Percentiles rank a stretch among this genome's conserved stretches.
phyloP scores from a whole-genome alignment of 2,797 vertebrate genomes.

The Thalassophryne amazonica region DNA sequence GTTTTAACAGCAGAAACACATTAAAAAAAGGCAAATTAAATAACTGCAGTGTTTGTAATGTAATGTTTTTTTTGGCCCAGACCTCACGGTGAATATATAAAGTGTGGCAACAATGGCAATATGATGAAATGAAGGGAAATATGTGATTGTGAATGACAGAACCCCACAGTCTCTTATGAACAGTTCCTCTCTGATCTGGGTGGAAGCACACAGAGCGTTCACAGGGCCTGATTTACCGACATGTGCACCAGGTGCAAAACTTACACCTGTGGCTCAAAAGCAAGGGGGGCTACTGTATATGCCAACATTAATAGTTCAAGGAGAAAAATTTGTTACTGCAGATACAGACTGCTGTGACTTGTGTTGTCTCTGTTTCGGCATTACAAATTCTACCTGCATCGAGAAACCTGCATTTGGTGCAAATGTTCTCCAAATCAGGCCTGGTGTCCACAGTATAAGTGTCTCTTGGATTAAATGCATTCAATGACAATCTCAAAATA shows the following conservation, averaged over 20 bases:
- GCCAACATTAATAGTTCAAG: slow-evolving; percentile 28
- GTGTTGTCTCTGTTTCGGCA: slow-evolving; percentile 34
- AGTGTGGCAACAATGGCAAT: slow-evolving; percentile 46
- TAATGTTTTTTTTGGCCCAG: slow-evolving; percentile 40
- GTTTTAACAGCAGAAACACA: too few relatives aligned
- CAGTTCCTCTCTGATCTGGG: slow-evolving; percentile 68
- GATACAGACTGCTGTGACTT: slow-evolving; percentile 38
- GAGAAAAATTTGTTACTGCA: slow-evolving; percentile 39
- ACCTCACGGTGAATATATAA: slow-evolving; percentile 17
- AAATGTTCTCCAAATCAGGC: slow-evolving; percentile 48
- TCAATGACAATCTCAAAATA: slow-evolving; percentile 25
- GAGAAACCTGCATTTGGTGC: slow-evolving; percentile 43
- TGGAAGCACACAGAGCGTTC: slow-evolving; percentile 48
- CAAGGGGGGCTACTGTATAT: slow-evolving; percentile 26
- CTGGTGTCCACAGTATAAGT: slow-evolving; percentile 27
- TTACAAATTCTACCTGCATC: slow-evolving; percentile 40
- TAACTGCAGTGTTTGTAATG: background rate
- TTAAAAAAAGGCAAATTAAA: background rate
- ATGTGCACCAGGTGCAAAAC: slow-evolving; percentile 58
- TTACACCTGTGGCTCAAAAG: slow-evolving; percentile 52
- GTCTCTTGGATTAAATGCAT: slow-evolving; percentile 26
- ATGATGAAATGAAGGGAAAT: slow-evolving; percentile 71
- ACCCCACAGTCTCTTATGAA: slow-evolving; percentile 81
- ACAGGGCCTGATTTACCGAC: slow-evolving; percentile 34
- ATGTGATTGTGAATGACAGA: slow-evolving; percentile 74